phyloP scores from a whole-genome alignment of 1,140 invertebrate genomes.

The Drosophila tropicalis region DNA sequence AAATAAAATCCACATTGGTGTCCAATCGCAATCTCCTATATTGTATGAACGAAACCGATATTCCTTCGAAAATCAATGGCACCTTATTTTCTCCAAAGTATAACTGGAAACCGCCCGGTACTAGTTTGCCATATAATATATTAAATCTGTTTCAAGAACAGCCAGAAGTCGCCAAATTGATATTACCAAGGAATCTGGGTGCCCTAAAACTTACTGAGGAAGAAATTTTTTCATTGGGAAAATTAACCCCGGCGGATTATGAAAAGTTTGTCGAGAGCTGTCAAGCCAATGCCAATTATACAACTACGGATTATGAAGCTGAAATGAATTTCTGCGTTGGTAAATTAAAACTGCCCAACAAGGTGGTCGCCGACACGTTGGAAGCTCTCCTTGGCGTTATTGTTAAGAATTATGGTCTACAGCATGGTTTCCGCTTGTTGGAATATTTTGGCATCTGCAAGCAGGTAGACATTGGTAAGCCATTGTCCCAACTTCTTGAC shows the following conservation, averaged over 20 bases:
- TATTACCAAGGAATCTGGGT: conserved; percentile 60
- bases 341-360: conserved; percentile 45
- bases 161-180: conserved; percentile 22
- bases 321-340: conserved; percentile 58
- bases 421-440: conserved; percentile 86
- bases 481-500: conserved; percentile 74
- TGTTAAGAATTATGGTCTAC: conserved; percentile 85
- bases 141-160: conserved; percentile 43
- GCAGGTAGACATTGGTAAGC: conserved; percentile 76
- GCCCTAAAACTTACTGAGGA: conserved; percentile 45
- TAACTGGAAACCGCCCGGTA: conserved; percentile 86
- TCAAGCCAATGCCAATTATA: conserved; percentile 23
- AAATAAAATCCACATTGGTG: conserved; percentile 89
- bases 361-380: conserved; percentile 89
- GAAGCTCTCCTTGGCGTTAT: conserved; percentile 94
- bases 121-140: conserved; percentile 69
- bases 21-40: conserved; percentile 92
- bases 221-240: conserved; percentile 34
- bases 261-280: conserved; percentile 47
- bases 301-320: conserved; percentile 31
- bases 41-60: conserved; percentile 84
- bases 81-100: conserved; percentile 81
- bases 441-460: conserved; percentile 90
- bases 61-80: conserved; percentile 52
- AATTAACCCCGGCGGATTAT: conserved; percentile 19